Evolutionary conservation across 2,797 vertebrate genomes (phyloP).

Genomic region (Gouania willdenowi): DNA sequence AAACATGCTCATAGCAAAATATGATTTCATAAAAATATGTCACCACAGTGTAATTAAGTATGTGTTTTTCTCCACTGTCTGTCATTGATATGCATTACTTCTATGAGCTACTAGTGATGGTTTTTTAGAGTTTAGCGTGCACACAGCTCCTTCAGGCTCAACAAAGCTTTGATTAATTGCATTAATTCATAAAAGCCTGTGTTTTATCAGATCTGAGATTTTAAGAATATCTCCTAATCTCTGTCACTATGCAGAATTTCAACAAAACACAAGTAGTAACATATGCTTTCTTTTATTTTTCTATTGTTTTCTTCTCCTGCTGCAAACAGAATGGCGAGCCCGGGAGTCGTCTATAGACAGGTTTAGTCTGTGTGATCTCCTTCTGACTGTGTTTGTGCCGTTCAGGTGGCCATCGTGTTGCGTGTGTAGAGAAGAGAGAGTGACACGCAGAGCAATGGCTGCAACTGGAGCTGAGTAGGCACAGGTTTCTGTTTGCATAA

Average conservation of each 20-base stretch:
- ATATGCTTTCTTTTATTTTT: constrained; percentile 47
- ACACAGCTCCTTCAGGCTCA: too few species aligned
- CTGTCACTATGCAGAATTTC: constrained; percentile 6
- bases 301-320: constrained; percentile 32
- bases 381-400: constrained; percentile 17
- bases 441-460: constrained; percentile 34
- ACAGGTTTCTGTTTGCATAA: constrained; percentile 80
- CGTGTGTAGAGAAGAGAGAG: constrained; percentile 31
- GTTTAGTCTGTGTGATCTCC: constrained; percentile 1
- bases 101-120: too few species aligned
- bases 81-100: too few species aligned
- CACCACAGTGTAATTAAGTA: too few species aligned
- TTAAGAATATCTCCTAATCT: constrained; percentile 27
- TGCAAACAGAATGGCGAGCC: constrained; percentile 48
- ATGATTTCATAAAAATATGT: too few species aligned
- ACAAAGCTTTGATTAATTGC: too few species aligned
- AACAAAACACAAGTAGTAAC: constrained; percentile 15
- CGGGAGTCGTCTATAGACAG: constrained; percentile 21
- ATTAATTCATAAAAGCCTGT: constrained; percentile 62
- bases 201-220: constrained; percentile 37
- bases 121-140: too few species aligned
- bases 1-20: too few species aligned
- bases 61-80: too few species aligned
- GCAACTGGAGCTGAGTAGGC: constrained; percentile 73
- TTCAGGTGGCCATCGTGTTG: constrained; percentile 53